Base-by-base conservation (phyloP, 2,113 vertebrate genomes). In the Ceyx melanurus region DNA sequence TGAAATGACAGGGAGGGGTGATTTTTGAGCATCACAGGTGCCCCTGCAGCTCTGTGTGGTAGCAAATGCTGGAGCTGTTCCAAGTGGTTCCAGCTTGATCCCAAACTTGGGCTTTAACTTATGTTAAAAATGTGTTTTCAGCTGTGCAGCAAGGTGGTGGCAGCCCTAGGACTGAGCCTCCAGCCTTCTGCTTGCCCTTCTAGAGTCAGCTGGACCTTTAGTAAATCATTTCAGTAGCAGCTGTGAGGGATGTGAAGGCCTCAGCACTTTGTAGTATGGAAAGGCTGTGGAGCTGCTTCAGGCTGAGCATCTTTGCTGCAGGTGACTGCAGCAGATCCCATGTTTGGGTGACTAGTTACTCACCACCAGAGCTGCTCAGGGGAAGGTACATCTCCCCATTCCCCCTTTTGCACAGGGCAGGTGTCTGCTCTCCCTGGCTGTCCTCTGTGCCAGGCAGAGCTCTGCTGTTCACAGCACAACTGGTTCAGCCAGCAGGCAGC, bases 231-330 rank as follows among this genome's bases (percentile, higher is more conserved):
- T 43, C 31, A 54, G 2, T n/a, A 54, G 48, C 45, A 54, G 13
- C 23, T 33, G 20, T 71, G 37, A 74, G 81, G 12, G 26, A 10
- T 9, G 21, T 9, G 33, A 72, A 78, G 72, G n/a, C 51, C 40
- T 89, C 29, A 17, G 25, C 16, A 11, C 15, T 29, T 0, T 0
- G 0, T 35, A 11, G 17, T 46, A 5, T 0, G 2, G 43, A 43
- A 62, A 80, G 33, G 37, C 46, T 42, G 35, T 46, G 17, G n/a
- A 83, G n/a, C 53, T 81, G 6, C 31, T 73, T 86, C 17, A 20
- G 10, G 62, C 45, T 37, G 51, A 68, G 28, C 33, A 31, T 57
- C 61, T 45, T 54, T 54, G 42, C 77, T 89, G 62, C 46, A 66
- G 42, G 6, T 79, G 73, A 4, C 64, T 86, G 45, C 61, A 54